Evolutionary conservation across 2,113 vertebrate species (phyloP).

Genomic region (Nesospiza acunhae): DNA sequence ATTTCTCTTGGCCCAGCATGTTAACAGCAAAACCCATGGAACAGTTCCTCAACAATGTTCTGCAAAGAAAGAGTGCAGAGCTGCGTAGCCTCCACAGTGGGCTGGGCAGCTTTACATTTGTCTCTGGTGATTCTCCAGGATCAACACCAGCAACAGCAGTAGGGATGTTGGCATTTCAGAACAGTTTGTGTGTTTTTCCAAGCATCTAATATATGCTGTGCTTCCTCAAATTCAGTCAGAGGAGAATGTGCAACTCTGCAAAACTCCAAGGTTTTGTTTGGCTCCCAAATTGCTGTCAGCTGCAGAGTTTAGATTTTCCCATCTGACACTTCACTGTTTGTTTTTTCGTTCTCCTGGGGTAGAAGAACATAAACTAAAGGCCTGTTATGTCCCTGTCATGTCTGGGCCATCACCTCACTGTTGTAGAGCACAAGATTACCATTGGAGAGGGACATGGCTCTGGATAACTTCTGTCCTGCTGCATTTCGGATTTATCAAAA

Average conservation of each 20-base stretch:
- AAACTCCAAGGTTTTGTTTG: slow-evolving; percentile 59
- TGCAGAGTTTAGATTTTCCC: slow-evolving; percentile 41
- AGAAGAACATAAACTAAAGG: slow-evolving; percentile 5
- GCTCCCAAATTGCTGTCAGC: slow-evolving; percentile 47
- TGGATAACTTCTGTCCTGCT: background rate
- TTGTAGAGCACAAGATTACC: background rate
- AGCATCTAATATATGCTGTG: slow-evolving; percentile 7
- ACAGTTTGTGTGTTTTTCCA: slow-evolving; percentile 37
- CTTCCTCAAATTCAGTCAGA: slow-evolving; percentile 48
- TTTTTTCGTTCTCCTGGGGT: slow-evolving; percentile 41
- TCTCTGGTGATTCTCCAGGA: slow-evolving; percentile 4
- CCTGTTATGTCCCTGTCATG: slow-evolving; percentile 10
- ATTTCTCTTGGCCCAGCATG: slow-evolving; percentile 57
- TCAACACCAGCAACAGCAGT: background rate
- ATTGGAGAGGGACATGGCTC: background rate
- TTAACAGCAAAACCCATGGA: slow-evolving; percentile 42
- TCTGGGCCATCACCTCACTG: background rate
- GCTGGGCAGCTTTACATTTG: slow-evolving; percentile 17
- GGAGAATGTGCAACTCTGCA: slow-evolving; percentile 62
- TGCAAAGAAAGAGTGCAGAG: background rate
- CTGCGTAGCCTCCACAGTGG: background rate
- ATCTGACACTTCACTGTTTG: slow-evolving; percentile 46
- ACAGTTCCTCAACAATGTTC: slow-evolving; percentile 32
- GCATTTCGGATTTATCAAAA: background rate
- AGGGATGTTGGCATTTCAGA: slow-evolving; percentile 1